Base-by-base conservation (phyloP, 1,140 invertebrate genomes). In the Dreissena rostriformis region DNA sequence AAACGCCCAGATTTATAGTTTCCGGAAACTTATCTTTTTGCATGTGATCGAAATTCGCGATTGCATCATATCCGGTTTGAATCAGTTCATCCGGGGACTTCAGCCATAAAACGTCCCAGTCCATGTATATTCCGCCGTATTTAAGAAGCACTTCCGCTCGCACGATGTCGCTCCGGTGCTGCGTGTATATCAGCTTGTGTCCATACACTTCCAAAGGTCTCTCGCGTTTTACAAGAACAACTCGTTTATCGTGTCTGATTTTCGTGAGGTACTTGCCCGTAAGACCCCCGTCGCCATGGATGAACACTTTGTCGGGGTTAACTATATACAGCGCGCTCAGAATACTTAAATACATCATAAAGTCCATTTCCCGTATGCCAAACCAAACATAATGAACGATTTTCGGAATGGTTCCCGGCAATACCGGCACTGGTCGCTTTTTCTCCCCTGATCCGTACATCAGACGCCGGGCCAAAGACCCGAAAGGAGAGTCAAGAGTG, bases 31-130 rank as follows among this genome's bases (percentile, higher is more conserved):
- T 67, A 0, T 74, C 79, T 24, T 86, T 49, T 22, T 86, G 72
- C 78, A 89, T 88, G 65, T 90, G 88, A 82, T 92, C 91, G 52
- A 88, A 87, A 63, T 90, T 88, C 14, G 86, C 76, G 49, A 90
- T 87, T n/a, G 86, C 84, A 70, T 89, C 88, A 85, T 87, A 87
- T 49, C 87, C 86, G 39, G 76, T 73, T 61, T 85, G 26, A 15
- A 88, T 82, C 12, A 91, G 67, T 51, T 87, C 85, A 63, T 88
- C 86, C 1, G 82, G 74, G n/a, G 86, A 87, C 28, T 84, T 86
- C 7, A 91, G 81, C 90, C 90, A 91, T 15, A 91, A 61, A 0
- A 88, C 91, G 80, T 92, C 91, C 91, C 90, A 91, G 72, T 92
- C 91, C 51, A 88, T 76, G 72, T 92, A 92, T 5, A 92, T 86